phyloP scores from a whole-genome alignment of 2,797 vertebrate species.

The Lates japonicus region DNA sequence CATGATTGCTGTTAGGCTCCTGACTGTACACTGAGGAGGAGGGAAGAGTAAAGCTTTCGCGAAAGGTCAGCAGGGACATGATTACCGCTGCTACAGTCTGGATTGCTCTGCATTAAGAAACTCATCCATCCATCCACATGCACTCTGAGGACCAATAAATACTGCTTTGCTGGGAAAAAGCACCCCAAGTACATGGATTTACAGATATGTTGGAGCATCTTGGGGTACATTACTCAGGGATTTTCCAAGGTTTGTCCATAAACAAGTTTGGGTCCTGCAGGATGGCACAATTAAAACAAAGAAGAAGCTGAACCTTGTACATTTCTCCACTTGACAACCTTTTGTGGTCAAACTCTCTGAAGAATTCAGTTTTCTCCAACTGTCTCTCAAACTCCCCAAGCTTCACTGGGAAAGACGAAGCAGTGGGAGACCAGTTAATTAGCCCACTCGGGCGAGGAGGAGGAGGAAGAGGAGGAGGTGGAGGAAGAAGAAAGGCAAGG shows the following conservation, averaged over 20 bases:
- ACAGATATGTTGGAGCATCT: background rate
- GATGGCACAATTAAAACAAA: slow-evolving; percentile 49
- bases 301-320: slow-evolving; percentile 14
- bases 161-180: slow-evolving; percentile 26
- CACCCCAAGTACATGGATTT: slow-evolving; percentile 14
- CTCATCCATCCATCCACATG: slow-evolving; percentile 5
- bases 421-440: slow-evolving; percentile 67
- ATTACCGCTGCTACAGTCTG: slow-evolving; percentile 10
- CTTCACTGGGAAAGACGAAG: slow-evolving; percentile 34
- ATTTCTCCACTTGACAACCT: slow-evolving; percentile 45
- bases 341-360: slow-evolving; percentile 53
- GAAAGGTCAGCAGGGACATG: slow-evolving; percentile 39
- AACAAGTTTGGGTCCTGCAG: slow-evolving; percentile 26
- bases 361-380: slow-evolving; percentile 36
- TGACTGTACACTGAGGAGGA: slow-evolving; percentile 1
- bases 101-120: slow-evolving; percentile 21
- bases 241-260: slow-evolving; percentile 24
- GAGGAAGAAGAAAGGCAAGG: slow-evolving; percentile 33
- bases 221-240: background rate
- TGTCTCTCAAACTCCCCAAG: slow-evolving; percentile 59
- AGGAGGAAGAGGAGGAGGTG: slow-evolving; percentile 18
- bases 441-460: slow-evolving; percentile 44
- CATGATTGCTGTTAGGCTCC: slow-evolving; percentile 6
- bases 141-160: slow-evolving; percentile 37
- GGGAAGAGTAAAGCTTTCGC: slow-evolving; percentile 8